Percentiles rank a stretch among this genome's conserved stretches.
phyloP scores from a whole-genome alignment of 2,888 invertebrate species.

The Clanis bilineata region DNA sequence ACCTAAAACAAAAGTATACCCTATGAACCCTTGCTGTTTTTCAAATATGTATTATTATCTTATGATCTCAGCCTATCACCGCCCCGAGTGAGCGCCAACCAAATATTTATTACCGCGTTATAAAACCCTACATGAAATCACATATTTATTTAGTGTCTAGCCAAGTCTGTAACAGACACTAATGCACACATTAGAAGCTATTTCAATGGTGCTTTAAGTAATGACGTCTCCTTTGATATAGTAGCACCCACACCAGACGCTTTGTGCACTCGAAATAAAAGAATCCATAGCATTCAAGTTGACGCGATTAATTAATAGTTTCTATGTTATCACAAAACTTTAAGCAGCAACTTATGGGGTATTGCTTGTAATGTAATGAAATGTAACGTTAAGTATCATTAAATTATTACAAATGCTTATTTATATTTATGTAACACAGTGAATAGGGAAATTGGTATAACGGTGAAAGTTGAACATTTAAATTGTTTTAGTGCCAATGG shows the following conservation, averaged over 20 bases:
- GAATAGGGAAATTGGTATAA: no score
- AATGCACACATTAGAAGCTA: neutral
- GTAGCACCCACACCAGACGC: neutral
- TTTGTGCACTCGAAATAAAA: neutral
- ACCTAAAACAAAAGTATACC: neutral
- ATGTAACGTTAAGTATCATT: neutral
- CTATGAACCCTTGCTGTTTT: no score
- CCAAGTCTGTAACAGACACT: neutral
- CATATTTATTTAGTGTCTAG: neutral
- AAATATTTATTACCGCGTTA: neutral
- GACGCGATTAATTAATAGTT: neutral
- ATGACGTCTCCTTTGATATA: constrained; percentile 1
- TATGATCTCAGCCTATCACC: no score
- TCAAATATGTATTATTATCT: no score
- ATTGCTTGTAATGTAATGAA: neutral
- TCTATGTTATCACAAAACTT: neutral
- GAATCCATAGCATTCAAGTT: neutral
- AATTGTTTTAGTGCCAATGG: constrained; percentile 65
- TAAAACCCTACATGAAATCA: neutral
- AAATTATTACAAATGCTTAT: neutral
- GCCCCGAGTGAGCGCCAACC: no score
- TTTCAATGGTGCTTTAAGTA: constrained; percentile 5
- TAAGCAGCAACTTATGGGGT: no score
- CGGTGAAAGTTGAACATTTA: constrained; percentile 49
- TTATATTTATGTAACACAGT: neutral